A percentile compares a stretch with the other conserved stretches of the same genome.
phyloP scores from a whole-genome alignment of 2,797 vertebrate genomes.

The Ctenopoma kingsleyae region DNA sequence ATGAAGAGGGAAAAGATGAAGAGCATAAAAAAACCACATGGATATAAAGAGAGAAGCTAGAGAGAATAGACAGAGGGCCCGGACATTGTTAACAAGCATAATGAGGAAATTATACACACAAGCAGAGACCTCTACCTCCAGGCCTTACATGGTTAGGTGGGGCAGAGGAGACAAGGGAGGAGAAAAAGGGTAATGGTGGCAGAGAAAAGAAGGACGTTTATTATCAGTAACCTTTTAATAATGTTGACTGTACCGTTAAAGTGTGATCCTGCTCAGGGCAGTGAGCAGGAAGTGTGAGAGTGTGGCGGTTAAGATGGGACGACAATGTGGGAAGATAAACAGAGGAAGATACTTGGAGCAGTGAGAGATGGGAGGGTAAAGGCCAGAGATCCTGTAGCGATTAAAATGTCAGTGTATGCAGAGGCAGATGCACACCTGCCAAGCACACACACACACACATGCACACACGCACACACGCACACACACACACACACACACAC shows the following conservation, averaged over 20 bases:
- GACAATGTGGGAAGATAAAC: conserved; percentile 43
- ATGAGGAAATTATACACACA: conserved; percentile 76
- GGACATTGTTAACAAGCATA: conserved; percentile 73
- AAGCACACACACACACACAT: conserved; percentile 16
- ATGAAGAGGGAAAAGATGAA: conserved; percentile 17
- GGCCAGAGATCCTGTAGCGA: conserved; percentile 62
- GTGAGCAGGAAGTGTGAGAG: conserved; percentile 36
- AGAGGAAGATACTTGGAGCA: conserved; percentile 15
- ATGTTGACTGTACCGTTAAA: conserved; percentile 42
- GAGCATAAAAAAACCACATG: conserved; percentile 29
- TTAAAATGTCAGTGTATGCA: conserved; percentile 71
- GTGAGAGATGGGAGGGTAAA: conserved; percentile 34
- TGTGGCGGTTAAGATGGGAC: conserved; percentile 18
- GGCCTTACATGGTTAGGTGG: conserved; percentile 50
- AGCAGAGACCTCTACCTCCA: conserved; percentile 60
- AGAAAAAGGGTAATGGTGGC: conserved; percentile 2
- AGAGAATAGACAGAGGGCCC: conserved; percentile 43
- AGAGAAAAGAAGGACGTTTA: conserved; percentile 32
- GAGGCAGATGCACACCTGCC: conserved; percentile 57
- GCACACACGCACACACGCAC: too few species aligned
- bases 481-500: conserved; percentile 4
- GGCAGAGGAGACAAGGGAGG: conserved; percentile 22
- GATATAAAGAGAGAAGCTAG: conserved; percentile 37
- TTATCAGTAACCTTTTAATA: conserved; percentile 54
- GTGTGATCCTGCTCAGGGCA: conserved; percentile 32